phyloP scores from a whole-genome alignment of 2,888 invertebrate species.

The Leptopilina drosophilae region DNA sequence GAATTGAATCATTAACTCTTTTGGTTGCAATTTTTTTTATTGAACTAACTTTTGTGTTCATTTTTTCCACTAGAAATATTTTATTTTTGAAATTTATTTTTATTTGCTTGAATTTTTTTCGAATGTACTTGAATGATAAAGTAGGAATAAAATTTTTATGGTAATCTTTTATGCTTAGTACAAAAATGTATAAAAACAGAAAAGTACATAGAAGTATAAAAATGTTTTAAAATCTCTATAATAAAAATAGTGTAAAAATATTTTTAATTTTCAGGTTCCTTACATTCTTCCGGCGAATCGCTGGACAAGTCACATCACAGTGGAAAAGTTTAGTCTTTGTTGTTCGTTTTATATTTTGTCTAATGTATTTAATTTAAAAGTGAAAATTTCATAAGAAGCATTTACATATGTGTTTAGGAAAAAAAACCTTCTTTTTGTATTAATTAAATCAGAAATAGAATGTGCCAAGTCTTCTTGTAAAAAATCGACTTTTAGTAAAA shows the following conservation, averaged over 20 bases:
- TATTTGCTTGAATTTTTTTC: no score
- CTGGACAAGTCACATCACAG: constrained; percentile 73
- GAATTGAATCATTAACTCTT: no score
- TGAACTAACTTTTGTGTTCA: no score
- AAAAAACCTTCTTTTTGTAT: not conserved
- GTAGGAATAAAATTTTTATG: no score
- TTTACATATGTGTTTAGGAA: not conserved
- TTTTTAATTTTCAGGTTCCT: constrained; percentile 69
- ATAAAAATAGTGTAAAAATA: not conserved
- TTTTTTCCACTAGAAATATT: no score
- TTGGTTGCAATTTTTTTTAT: no score
- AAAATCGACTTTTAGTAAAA: not conserved
- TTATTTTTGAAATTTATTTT: no score
- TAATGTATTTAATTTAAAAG: constrained; percentile 28
- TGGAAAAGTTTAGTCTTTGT: constrained; percentile 70
- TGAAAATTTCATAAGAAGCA: constrained; percentile 8
- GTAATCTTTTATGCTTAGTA: no score
- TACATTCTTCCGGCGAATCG: constrained; percentile 75
- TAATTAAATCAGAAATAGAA: constrained; percentile 30
- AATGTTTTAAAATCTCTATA: not conserved
- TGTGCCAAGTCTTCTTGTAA: constrained; percentile 19
- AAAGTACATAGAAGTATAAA: not conserved
- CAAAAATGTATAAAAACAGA: no score
- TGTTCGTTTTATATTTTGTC: constrained; percentile 58
- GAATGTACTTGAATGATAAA: no score